Conservation (phyloP, 1,140 invertebrate species). For the Trichonephila clavipes region DNA sequence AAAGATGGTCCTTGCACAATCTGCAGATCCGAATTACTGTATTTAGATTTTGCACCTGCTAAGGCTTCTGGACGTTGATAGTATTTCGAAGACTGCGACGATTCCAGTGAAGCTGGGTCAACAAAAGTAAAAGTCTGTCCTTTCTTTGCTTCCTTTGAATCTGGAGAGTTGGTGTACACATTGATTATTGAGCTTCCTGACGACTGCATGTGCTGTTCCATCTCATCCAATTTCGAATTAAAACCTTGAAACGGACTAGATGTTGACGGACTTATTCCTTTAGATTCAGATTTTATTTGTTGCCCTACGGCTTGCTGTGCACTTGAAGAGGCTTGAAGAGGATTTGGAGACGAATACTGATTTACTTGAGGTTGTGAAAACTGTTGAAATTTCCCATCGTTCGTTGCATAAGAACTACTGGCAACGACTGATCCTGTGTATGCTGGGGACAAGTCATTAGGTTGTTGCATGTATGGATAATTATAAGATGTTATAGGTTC, state of each 20-base stretch:
- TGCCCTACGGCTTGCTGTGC: not conserved
- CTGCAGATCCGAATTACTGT: constrained; percentile 51
- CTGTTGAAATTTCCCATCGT: not conserved
- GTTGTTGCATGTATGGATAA: constrained; percentile 41
- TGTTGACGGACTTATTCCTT: not conserved
- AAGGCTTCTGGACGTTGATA: constrained; percentile 4
- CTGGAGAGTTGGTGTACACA: constrained; percentile 64
- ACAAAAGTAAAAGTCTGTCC: constrained; percentile 65
- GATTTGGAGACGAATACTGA: not conserved
- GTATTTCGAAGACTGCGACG: constrained; percentile 30
- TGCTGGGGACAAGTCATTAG: not conserved
- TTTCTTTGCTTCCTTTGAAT: constrained; percentile 61
- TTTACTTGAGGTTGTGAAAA: not conserved
- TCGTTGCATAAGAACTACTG: not conserved
- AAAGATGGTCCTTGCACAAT: constrained; percentile 58
- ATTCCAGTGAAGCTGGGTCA: constrained; percentile 43
- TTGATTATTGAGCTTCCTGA: constrained; percentile 68
- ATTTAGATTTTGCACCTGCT: constrained; percentile 6
- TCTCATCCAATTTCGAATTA: constrained; percentile 47
- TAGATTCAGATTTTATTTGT: not conserved
- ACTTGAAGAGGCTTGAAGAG: not conserved
- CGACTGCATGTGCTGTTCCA: constrained; percentile 63
- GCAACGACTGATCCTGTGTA: not conserved
- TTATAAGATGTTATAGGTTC: constrained; percentile 20
- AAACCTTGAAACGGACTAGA: constrained; percentile 24